A percentile compares a stretch with the other conserved stretches of the same genome.
Conservation (phyloP, 2,797 vertebrate genomes). For the Sebastiscus albofasciatus region DNA sequence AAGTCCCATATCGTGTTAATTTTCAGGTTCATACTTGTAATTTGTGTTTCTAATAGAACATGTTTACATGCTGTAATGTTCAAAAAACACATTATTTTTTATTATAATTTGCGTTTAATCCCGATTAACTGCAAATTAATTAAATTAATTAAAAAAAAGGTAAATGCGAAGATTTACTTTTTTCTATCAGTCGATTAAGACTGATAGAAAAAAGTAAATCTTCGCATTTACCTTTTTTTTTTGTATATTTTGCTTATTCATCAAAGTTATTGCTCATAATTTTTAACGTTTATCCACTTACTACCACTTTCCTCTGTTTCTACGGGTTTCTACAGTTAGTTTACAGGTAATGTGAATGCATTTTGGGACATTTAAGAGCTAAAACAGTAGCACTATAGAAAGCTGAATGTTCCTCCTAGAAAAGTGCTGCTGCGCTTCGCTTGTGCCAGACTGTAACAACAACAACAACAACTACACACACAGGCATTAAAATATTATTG, state of each 20-base stretch:
- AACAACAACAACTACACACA: not conserved
- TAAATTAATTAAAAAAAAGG: no score
- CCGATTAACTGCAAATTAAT: no score
- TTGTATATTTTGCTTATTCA: not conserved
- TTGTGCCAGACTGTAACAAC: not conserved
- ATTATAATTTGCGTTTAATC: no score
- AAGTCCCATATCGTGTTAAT: no score
- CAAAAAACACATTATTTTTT: no score
- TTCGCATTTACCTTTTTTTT: no score
- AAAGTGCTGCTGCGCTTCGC: not conserved
- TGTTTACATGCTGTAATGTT: no score
- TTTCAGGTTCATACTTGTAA: no score
- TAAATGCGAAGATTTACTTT: no score
- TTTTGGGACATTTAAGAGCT: not conserved
- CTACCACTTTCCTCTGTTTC: not conserved
- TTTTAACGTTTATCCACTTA: not conserved
- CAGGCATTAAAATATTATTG: not conserved
- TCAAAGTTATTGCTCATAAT: not conserved
- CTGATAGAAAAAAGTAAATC: not conserved
- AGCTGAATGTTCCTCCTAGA: not conserved
- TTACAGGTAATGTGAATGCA: not conserved
- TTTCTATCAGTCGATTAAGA: no score
- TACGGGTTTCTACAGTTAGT: not conserved
- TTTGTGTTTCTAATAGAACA: no score
- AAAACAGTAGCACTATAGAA: not conserved